A percentile compares a stretch with the other conserved stretches of the same genome.
These are phyloP conservation scores for Onychomys arenicola DNA, from an alignment of 2,797 vertebrate genomes.

Conservation along the genomic window DNA sequence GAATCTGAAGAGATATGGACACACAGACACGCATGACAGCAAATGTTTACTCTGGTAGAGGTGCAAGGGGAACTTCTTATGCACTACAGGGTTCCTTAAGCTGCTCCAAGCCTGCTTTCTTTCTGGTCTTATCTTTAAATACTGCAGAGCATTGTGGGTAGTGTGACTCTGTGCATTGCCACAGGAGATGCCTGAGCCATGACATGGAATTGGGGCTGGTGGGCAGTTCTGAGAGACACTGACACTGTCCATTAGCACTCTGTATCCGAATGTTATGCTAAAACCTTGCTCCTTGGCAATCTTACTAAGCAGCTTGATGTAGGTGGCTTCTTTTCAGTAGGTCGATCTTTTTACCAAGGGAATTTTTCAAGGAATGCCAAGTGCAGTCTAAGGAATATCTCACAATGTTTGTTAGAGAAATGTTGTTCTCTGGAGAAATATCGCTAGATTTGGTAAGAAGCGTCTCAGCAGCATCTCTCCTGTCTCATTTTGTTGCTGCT, in stretches of 20 bases:
- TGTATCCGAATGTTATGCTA: conserved; percentile 91
- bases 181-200: conserved; percentile 91
- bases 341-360: conserved; percentile 90
- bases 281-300: conserved; percentile 93
- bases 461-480: conserved; percentile 90
- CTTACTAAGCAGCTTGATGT: conserved; percentile 92
- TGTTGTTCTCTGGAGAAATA: conserved; percentile 90
- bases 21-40: conserved; percentile 49
- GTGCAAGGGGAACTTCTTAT: background rate
- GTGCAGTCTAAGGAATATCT: conserved; percentile 86
- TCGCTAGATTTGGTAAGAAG: conserved; percentile 89
- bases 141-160: conserved; percentile 91
- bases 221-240: conserved; percentile 91
- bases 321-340: conserved; percentile 91
- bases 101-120: conserved; percentile 74
- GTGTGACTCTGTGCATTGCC: conserved; percentile 91
- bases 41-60: conserved; percentile 41
- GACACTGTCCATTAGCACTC: conserved; percentile 93
- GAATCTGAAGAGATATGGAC: conserved; percentile 60
- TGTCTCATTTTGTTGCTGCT: conserved; percentile 75
- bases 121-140: conserved; percentile 91
- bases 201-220: conserved; percentile 91
- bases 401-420: conserved; percentile 89
- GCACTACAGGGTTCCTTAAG: conserved; percentile 30
- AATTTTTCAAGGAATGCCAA: conserved; percentile 91